These are phyloP conservation scores for Ancistrus triradiatus DNA, from an alignment of 2,113 vertebrate species.

Conservation along the genomic window DNA sequence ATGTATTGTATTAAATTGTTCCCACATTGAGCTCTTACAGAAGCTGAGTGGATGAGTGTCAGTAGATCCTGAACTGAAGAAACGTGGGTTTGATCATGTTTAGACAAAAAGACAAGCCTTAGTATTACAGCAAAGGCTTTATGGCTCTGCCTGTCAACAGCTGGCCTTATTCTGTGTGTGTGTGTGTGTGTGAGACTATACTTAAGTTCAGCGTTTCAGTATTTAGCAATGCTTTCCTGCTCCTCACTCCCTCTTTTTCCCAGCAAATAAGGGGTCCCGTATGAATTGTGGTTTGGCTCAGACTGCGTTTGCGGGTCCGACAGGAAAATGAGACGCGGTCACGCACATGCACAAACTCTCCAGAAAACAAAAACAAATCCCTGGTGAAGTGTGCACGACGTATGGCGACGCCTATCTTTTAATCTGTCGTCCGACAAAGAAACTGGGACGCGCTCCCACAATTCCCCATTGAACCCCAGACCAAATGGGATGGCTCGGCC, in stretches of 20 bases:
- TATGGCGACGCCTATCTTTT: conserved; percentile 21
- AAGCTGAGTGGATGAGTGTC: no score
- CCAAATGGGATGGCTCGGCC: conserved; percentile 53
- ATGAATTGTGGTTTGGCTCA: conserved; percentile 16
- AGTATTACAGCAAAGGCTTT: no score
- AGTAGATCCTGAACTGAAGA: no score
- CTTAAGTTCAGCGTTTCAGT: conserved; percentile 6
- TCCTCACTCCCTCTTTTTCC: not conserved
- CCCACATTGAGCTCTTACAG: no score
- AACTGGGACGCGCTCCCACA: not conserved
- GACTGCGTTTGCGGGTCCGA: conserved; percentile 6
- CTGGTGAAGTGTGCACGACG: not conserved
- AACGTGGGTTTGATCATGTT: no score
- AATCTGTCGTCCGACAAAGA: conserved; percentile 34
- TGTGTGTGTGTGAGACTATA: conserved; percentile 15
- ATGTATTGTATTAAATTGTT: no score
- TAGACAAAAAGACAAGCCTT: no score
- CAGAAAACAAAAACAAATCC: not conserved
- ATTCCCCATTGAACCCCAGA: conserved; percentile 30
- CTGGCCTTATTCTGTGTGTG: no score
- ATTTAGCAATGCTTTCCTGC: not conserved
- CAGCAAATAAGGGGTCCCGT: not conserved
- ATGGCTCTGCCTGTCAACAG: not conserved
- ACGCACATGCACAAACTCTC: not conserved
- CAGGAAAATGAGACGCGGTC: conserved; percentile 20